A percentile compares a stretch with the other conserved stretches of the same genome.
These are phyloP conservation scores for Parauchenoglanis punctatus DNA, from an alignment of 2,797 vertebrate genomes.

Conservation along the genomic window DNA sequence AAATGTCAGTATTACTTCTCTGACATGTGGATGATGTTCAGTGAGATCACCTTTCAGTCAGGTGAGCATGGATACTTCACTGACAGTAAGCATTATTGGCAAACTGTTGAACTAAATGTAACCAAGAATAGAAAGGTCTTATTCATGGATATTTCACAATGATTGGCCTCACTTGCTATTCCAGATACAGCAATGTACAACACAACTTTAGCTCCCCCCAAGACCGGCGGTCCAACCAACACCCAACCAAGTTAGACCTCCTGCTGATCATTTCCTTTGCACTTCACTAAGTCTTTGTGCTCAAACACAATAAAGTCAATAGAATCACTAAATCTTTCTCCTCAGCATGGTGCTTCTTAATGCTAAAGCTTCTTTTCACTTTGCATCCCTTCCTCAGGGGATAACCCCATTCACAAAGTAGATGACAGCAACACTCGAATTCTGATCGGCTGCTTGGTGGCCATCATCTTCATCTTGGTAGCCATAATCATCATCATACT, in stretches of 20 bases:
- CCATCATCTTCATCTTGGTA: conserved; percentile 96
- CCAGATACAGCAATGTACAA: conserved; percentile 97
- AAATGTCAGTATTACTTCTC: conserved; percentile 96
- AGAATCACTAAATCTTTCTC: not conserved
- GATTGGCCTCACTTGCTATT: conserved; percentile 25
- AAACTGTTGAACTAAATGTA: not conserved
- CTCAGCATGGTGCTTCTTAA: not conserved
- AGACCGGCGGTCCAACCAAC: conserved; percentile 75
- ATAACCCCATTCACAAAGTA: conserved; percentile 91
- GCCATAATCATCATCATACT: conserved; percentile 97
- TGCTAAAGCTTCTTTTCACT: conserved; percentile 31
- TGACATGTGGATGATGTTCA: conserved; percentile 97
- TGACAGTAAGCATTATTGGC: not conserved
- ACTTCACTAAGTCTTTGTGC: conserved; percentile 16
- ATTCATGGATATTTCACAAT: not conserved
- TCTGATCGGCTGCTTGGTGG: conserved; percentile 94
- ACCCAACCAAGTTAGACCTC: conserved; percentile 67
- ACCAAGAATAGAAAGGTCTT: not conserved
- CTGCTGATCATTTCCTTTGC: conserved; percentile 13
- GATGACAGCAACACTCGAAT: conserved; percentile 97
- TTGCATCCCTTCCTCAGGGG: conserved; percentile 63
- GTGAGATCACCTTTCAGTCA: conserved; percentile 98
- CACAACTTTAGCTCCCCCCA: conserved; percentile 80
- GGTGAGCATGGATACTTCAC: conserved; percentile 69
- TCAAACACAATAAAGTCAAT: not conserved